A percentile compares a stretch with the other conserved stretches of the same genome.
These are phyloP conservation scores for Peromyscus attwateri DNA, from an alignment of 2,797 vertebrate species.

Conservation along the genomic window DNA sequence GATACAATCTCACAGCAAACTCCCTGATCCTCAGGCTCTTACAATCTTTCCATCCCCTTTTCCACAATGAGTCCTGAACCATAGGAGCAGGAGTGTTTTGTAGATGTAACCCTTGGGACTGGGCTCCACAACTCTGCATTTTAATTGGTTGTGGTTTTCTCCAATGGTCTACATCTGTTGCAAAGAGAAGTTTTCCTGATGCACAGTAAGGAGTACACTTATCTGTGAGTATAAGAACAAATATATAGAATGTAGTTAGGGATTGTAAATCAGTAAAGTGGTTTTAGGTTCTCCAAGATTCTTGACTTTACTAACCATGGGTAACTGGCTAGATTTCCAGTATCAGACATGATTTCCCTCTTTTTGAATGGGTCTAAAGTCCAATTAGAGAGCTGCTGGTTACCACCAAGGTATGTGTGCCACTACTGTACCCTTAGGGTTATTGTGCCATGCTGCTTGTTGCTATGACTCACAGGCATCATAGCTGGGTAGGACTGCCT, in stretches of 20 bases:
- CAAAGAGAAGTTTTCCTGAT: neutral
- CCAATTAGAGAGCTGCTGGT: neutral
- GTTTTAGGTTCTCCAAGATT: neutral
- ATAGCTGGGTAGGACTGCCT: neutral
- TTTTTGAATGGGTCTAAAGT: neutral
- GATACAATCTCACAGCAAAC: neutral
- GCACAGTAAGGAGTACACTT: neutral
- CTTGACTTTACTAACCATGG: neutral
- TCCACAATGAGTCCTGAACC: neutral
- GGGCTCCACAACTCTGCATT: neutral
- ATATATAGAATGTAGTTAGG: neutral
- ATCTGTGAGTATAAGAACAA: neutral
- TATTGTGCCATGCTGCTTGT: neutral
- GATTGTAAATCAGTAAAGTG: neutral
- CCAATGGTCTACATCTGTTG: neutral
- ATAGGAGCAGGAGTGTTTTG: neutral
- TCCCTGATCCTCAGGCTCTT: neutral
- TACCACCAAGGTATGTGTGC: neutral
- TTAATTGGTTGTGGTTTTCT: neutral
- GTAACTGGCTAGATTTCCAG: neutral
- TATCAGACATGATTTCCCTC: neutral
- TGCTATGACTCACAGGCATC: neutral
- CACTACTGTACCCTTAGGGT: neutral
- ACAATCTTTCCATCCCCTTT: neutral
- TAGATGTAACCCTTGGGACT: neutral